Conservation (phyloP, 1,140 invertebrate species). For the Mylabris phalerata region DNA sequence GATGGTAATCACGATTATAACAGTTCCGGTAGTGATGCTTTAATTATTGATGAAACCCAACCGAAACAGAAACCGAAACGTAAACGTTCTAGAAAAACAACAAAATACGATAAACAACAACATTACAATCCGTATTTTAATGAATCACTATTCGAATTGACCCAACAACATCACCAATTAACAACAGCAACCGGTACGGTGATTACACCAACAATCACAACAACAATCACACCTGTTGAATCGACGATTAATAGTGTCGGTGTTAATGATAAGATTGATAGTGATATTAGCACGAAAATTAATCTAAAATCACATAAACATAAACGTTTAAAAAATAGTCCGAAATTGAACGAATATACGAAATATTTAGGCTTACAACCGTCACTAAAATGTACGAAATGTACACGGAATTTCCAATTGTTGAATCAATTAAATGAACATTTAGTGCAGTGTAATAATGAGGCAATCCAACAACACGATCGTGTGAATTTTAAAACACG, state of each 20-base stretch:
- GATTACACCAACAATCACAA: no score
- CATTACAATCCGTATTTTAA: conserved; percentile 40
- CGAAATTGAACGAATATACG: conserved; percentile 55
- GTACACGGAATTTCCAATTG: conserved; percentile 53
- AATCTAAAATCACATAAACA: conserved; percentile 2
- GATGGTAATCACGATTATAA: conserved; percentile 24
- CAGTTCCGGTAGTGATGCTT: conserved; percentile 39
- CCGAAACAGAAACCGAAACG: conserved; percentile 23
- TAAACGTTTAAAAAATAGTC: conserved; percentile 27
- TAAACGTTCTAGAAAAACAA: conserved; percentile 19
- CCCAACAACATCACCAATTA: conserved; percentile 22
- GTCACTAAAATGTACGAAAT: conserved; percentile 60
- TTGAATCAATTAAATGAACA: conserved; percentile 54
- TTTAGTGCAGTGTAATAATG: conserved; percentile 50
- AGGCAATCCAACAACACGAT: conserved; percentile 28
- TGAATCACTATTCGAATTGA: conserved; percentile 39
- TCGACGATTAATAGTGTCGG: no score
- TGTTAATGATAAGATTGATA: no score
- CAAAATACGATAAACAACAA: conserved; percentile 21
- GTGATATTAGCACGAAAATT: no score
- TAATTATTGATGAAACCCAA: conserved; percentile 39
- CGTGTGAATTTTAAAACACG: conserved; percentile 51
- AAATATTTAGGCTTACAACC: conserved; percentile 65
- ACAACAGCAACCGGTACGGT: neutral
- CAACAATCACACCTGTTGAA: no score